Evolutionary conservation across 23 tunicate species (phyloP).

Genomic region (Trididemnum miniatum): DNA sequence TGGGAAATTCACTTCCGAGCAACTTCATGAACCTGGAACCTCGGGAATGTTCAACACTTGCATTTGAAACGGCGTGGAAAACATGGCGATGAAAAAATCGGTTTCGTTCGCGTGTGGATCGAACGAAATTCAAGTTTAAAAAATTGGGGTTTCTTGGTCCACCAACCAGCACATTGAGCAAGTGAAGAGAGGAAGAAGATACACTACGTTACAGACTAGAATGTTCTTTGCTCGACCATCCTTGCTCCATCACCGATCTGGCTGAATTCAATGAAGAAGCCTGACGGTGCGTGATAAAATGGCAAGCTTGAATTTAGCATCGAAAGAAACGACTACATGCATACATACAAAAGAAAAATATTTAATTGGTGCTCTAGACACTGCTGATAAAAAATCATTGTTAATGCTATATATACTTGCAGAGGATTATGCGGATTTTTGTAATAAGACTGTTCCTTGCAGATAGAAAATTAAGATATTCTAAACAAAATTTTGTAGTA

Average conservation of each 20-base stretch:
- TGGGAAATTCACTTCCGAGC: too few relatives aligned
- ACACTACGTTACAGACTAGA: neutral
- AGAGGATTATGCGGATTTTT: too few relatives aligned
- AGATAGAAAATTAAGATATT: too few relatives aligned
- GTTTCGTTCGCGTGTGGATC: neutral
- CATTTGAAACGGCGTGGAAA: too few relatives aligned
- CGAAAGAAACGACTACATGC: neutral
- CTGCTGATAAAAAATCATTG: too few relatives aligned
- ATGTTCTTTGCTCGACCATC: neutral
- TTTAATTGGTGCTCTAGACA: neutral
- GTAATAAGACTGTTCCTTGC: too few relatives aligned
- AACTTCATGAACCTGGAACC: too few relatives aligned
- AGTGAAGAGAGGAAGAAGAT: neutral
- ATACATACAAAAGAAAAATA: neutral
- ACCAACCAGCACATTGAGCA: neutral
- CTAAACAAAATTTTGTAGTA: too few relatives aligned
- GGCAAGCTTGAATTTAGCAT: too few relatives aligned
- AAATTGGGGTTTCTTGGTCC: neutral
- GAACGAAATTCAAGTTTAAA: neutral
- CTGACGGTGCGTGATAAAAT: neutral
- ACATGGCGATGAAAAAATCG: neutral
- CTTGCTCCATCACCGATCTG: neutral
- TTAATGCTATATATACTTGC: too few relatives aligned
- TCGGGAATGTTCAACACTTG: too few relatives aligned
- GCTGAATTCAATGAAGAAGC: neutral